Evolutionary conservation across 2,888 invertebrate species (phyloP), one percentile per base, ranked within the genome.

Genomic region (Tipula confusa): DNA sequence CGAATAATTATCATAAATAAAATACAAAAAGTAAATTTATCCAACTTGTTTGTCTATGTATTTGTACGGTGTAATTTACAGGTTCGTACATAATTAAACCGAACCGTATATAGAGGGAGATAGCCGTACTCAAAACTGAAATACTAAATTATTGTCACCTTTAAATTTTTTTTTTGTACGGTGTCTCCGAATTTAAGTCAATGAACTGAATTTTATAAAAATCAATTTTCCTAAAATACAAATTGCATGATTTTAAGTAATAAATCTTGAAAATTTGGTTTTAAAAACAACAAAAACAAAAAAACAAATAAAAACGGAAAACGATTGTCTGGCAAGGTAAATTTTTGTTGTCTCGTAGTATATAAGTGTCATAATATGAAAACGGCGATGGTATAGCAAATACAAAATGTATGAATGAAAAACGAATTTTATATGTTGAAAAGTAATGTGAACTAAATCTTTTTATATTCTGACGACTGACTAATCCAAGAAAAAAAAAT

Each of bases 401-500:
- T n/a, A 31, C 31, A 38, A 13, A 43, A 43, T 43, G 43, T n/a
- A 64, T 64, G 64, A 43, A 24, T 64, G 24, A 64, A 24, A 64
- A 64, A 24, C 64, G n/a, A n/a, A n/a, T n/a, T 64, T 64, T 64
- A 7, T 24, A 0, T 64, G 24, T 64, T 64, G 43, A 64, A 64
- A 43, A 64, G 24, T 64, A 64, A 64, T 64, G 64, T 64, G 24
- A 11, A 64, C 24, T 64, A 64, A 64, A 64, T 64, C 64, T 18
- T 64, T 64, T 64, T 64, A n/a, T n/a, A 24, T 64, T 64, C 24
- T 24, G 24, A 64, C 64, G 64, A 64, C 64, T 64, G 24, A 64
- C 64, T 64, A 64, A 64, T 64, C 64, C 64, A 11, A n/a, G n/a
- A n/a, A n/a, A n/a, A n/a, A 64, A 64, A 64, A 64, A 64, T 64